Evolutionary conservation across 1,140 invertebrate species (phyloP), one percentile per base, ranked within the genome.

Genomic region (Aphelenchoides fujianensis): DNA sequence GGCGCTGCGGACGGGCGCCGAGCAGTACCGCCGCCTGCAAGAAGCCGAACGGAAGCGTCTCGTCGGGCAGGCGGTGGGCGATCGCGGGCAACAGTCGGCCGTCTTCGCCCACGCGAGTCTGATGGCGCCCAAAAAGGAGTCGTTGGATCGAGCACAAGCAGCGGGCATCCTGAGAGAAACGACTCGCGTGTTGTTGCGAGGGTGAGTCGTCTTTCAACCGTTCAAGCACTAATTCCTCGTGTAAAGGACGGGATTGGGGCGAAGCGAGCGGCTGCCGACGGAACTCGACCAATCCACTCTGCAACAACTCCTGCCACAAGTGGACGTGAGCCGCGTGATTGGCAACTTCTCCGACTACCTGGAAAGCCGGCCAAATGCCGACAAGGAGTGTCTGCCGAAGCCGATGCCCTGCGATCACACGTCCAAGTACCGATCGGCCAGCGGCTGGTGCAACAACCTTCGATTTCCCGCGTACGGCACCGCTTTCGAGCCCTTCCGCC

Each of bases 371-470:
- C 66, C 68, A 2, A 54, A 74, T 68, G 41, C 67, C 41, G 32
- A 71, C 34, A 30, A 66, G 54, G 74, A 82, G 55, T 83, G 81
- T 55, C 59, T 84, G 16, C 82, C 82, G 0, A 63, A 80, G 61
- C 77, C 77, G 28, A 75, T 88, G 7, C 88, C 88, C 3, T 97
- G 94, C 78, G 91, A 96, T 81, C 88, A 91, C 0, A 90, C 89
- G 0, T 88, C 88, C 0, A 91, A 91, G 0, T 96, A 91, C 85
- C 88, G 93, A 28, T 64, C 71, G 7, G 55, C 59, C 35, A 91
- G 91, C 0, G 94, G 93, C 2, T 90, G 92, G 77, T 97, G 94
- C 79, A 97, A 96, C 81, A 96, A 96, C 84, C 84, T 95, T 3
- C 88, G 90, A 9, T 91, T 93, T 80, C 93, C 93, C 0, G 90